These are phyloP conservation scores for Dreissena polymorpha DNA, from an alignment of 1,140 invertebrate species.

Conservation along the genomic window DNA sequence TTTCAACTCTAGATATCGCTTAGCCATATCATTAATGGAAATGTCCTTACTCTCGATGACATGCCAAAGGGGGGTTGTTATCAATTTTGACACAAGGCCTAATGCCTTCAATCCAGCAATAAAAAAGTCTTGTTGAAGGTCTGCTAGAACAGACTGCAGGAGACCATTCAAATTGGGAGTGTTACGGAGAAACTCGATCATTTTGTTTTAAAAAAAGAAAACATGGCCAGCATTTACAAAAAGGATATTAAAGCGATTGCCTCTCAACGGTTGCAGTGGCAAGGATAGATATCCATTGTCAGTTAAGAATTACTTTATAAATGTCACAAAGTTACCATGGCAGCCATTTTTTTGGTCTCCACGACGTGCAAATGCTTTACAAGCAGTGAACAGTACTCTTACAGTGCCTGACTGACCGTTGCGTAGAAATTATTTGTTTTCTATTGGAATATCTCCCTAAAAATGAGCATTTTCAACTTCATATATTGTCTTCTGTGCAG, in stretches of 20 bases:
- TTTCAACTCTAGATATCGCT: slow-evolving; percentile 20
- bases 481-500: slow-evolving; percentile 12
- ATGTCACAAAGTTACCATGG: slow-evolving; percentile 29
- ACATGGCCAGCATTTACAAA: slow-evolving; percentile 42
- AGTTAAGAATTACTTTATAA: slow-evolving; percentile 10
- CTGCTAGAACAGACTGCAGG: slow-evolving; percentile 3
- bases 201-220: slow-evolving; percentile 12
- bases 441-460: slow-evolving; percentile 5
- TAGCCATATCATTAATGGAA: slow-evolving; percentile 44
- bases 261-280: slow-evolving; percentile 20
- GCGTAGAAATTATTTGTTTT: not conserved
- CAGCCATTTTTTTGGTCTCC: slow-evolving; percentile 55
- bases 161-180: slow-evolving; percentile 5
- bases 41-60: slow-evolving; percentile 35
- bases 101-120: slow-evolving; percentile 19
- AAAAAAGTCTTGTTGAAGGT: slow-evolving; percentile 14
- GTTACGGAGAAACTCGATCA: slow-evolving; percentile 14
- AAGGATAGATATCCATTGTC: slow-evolving; percentile 6
- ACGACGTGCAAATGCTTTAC: slow-evolving; percentile 42
- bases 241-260: slow-evolving; percentile 35
- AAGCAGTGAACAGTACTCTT: slow-evolving; percentile 27
- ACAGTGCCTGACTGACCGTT: slow-evolving; percentile 21
- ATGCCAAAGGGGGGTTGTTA: slow-evolving; percentile 38
- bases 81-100: slow-evolving; percentile 17
- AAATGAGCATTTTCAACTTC: slow-evolving; percentile 30